Evolutionary conservation across 2,888 invertebrate species (phyloP).

Genomic region (Biston stratarius): DNA sequence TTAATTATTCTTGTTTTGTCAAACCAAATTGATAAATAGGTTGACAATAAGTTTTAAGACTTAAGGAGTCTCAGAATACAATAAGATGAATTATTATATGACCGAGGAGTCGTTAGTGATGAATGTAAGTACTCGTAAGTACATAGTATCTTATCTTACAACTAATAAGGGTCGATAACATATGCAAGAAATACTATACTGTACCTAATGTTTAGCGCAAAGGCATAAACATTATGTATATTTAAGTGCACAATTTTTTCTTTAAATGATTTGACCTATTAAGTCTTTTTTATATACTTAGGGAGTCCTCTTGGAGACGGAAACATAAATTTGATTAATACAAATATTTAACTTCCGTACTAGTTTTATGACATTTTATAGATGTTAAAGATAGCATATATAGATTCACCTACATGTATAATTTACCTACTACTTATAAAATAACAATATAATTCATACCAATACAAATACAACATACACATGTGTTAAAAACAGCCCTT

Average conservation of each 20-base stretch:
- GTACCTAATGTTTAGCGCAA: neutral
- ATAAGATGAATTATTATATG: conserved; percentile 25
- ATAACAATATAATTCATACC: too few relatives aligned
- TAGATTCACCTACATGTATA: too few relatives aligned
- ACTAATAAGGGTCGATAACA: conserved; percentile 10
- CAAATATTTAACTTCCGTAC: too few relatives aligned
- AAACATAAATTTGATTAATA: too few relatives aligned
- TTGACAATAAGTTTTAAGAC: conserved; percentile 8
- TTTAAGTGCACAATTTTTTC: neutral
- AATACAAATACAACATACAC: too few relatives aligned
- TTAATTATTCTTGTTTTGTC: conserved; percentile 23
- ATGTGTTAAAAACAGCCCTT: too few relatives aligned
- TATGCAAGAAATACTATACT: neutral
- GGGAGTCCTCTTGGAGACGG: too few relatives aligned
- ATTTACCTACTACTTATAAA: too few relatives aligned
- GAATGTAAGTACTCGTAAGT: conserved; percentile 12
- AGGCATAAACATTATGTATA: neutral
- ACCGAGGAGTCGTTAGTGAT: conserved; percentile 13
- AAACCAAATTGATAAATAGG: conserved; percentile 19
- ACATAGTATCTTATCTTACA: conserved; percentile 22
- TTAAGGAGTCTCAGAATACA: conserved; percentile 26
- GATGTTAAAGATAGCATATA: too few relatives aligned
- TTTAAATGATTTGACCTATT: neutral
- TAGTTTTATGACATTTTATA: too few relatives aligned
- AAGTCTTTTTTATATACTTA: too few relatives aligned